A percentile compares a stretch with the other conserved stretches of the same genome.
These are phyloP conservation scores for Epirrita christyi DNA, from an alignment of 2,888 invertebrate species.

Conservation along the genomic window DNA sequence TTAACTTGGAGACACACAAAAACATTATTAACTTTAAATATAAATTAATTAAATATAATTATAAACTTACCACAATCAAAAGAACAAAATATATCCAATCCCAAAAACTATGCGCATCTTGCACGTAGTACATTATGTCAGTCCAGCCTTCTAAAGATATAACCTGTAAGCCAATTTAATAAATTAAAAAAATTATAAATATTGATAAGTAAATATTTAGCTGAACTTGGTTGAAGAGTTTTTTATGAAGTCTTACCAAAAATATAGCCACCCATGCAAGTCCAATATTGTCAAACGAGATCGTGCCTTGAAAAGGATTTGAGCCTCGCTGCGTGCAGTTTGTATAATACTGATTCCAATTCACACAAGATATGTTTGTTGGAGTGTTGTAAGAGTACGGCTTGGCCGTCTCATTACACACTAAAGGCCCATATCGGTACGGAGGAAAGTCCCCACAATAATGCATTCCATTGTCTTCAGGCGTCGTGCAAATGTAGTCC, in stretches of 20 bases:
- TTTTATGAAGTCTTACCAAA: slow-evolving; percentile 88
- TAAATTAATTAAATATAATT: too few species aligned
- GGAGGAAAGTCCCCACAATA: slow-evolving; percentile 93
- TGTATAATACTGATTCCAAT: slow-evolving; percentile 99
- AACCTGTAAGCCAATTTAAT: slow-evolving; percentile 87
- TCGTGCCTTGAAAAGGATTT: slow-evolving; percentile 99
- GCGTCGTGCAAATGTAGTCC: slow-evolving; percentile 98
- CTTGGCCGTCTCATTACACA: slow-evolving; percentile 91
- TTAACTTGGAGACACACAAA: too few species aligned
- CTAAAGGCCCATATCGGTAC: slow-evolving; percentile 88
- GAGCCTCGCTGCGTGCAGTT: slow-evolving; percentile 96
- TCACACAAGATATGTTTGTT: slow-evolving; percentile 93
- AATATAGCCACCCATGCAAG: slow-evolving; percentile 99
- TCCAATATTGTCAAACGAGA: slow-evolving; percentile 99
- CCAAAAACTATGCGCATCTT: slow-evolving; percentile 99
- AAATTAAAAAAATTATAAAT: not conserved
- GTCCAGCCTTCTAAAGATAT: slow-evolving; percentile 99
- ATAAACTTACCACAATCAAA: slow-evolving; percentile 96
- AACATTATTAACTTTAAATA: too few species aligned
- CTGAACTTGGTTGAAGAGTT: too few species aligned
- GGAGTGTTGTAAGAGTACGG: slow-evolving; percentile 86
- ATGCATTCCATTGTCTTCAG: slow-evolving; percentile 98
- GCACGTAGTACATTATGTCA: slow-evolving; percentile 99
- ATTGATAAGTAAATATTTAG: not conserved
- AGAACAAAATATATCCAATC: slow-evolving; percentile 99